phyloP scores from a whole-genome alignment of 2,888 invertebrate genomes.

The Elmis aenea region DNA sequence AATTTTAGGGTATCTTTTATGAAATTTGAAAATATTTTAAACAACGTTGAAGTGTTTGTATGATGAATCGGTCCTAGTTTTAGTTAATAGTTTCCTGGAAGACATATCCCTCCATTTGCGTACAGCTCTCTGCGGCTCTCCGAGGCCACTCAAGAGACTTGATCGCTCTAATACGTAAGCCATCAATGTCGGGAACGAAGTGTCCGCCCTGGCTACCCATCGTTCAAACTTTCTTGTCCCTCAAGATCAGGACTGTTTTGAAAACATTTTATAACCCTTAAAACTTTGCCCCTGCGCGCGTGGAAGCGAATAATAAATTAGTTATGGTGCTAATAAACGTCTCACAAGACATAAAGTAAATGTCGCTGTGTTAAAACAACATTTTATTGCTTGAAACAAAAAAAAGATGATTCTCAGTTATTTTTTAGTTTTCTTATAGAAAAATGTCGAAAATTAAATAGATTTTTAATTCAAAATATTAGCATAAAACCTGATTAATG shows the following conservation, averaged over 20 bases:
- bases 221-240: slow-evolving; percentile 33
- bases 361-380: no score
- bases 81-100: slow-evolving; percentile 34
- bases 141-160: slow-evolving; percentile 32
- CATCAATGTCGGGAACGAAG: slow-evolving; percentile 39
- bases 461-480: no score
- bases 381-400: no score
- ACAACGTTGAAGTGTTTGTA: slow-evolving; percentile 23
- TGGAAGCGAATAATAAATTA: no score
- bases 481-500: no score
- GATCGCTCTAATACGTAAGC: slow-evolving; percentile 39
- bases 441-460: no score
- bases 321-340: no score
- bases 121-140: slow-evolving; percentile 29
- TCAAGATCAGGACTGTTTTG: slow-evolving; percentile 3
- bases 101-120: slow-evolving; percentile 45
- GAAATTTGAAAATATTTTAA: background rate
- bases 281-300: no score
- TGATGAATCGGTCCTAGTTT: slow-evolving; percentile 37
- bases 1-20: no score
- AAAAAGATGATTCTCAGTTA: no score
- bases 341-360: no score
- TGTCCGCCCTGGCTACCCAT: slow-evolving; percentile 35
- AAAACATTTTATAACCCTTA: background rate
- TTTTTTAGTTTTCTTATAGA: no score